Evolutionary conservation across 2,797 vertebrate genomes (phyloP).

Genomic region (Nannoperca australis): DNA sequence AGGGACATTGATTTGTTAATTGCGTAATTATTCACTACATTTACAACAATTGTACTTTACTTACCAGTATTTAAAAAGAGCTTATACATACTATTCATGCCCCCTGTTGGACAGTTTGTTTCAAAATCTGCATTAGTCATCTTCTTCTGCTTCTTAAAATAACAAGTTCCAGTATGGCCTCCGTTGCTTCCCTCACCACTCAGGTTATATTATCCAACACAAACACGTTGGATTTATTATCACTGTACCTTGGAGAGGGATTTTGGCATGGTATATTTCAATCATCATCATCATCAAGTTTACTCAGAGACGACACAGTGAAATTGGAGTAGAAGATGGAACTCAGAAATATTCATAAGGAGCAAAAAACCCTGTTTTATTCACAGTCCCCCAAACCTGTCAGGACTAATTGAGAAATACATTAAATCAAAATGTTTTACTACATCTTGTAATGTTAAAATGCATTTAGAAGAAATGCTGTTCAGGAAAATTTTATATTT

Average conservation of each 20-base stretch:
- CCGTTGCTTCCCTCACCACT: not conserved
- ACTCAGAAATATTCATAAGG: conserved; percentile 17
- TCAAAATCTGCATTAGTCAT: conserved; percentile 36
- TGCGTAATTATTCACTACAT: not conserved
- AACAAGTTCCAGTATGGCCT: conserved; percentile 13
- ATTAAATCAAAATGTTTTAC: conserved; percentile 24
- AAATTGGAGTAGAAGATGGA: conserved; percentile 34
- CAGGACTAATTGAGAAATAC: conserved; percentile 6
- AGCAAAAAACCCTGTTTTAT: conserved; percentile 31
- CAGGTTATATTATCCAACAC: conserved; percentile 42
- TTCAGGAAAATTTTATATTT: not conserved
- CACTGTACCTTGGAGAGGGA: conserved; percentile 20
- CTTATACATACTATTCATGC: conserved; percentile 17
- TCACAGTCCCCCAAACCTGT: conserved; percentile 10
- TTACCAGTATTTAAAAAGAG: conserved; percentile 38
- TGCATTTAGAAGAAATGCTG: conserved; percentile 15
- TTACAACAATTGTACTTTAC: conserved; percentile 2
- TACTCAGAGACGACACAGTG: conserved; percentile 46
- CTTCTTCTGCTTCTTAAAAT: conserved; percentile 17
- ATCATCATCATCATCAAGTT: conserved; percentile 22
- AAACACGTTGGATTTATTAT: conserved; percentile 52
- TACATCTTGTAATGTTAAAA: conserved; percentile 2
- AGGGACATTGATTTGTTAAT: not conserved
- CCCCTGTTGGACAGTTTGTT: conserved; percentile 33
- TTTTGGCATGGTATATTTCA: conserved; percentile 39